Evolutionary conservation across 2,113 vertebrate species (phyloP), one percentile per base, ranked within the genome.

Genomic region (Potamarius usumacintae): DNA sequence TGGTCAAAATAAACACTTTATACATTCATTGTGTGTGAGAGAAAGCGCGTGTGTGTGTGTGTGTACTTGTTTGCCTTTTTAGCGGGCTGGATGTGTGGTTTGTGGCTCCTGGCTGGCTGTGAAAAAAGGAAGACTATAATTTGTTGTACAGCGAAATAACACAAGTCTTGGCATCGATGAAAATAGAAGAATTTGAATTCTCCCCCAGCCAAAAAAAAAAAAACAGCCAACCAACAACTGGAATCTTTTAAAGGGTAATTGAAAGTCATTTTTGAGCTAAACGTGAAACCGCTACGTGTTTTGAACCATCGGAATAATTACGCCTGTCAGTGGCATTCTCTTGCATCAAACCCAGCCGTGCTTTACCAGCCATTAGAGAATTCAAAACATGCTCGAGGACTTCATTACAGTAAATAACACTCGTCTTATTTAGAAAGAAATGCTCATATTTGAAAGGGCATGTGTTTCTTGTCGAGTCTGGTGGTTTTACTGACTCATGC

Each of bases 61-160:
- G 67, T 78, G 82, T 79, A 18, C 42, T 34, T 82, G 83, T 87
- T 82, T 87, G 85, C 60, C 48, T 86, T 65, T 89, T 85, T 87
- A 84, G 82, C 30, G 58, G 80, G 50, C 62, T 89, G 90, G 30
- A 58, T 69, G 34, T 89, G 88, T 91, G 82, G 71, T 88, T 81
- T 65, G 83, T 89, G 91, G 89, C 93, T 93, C 91, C 92, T 90
- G 89, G 89, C 89, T 91, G 91, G 90, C 91, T 91, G 92, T 87
- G 85, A 80, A 74, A 55, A 88, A 69, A 89, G 76, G 79, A 71
- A 90, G 84, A 88, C 90, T 88, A 85, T 89, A 90, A 90, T 91
- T 92, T 91, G 90, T 92, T 85, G 58, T 89, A 90, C 89, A 86
- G 25, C 25, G 69, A 91, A 82, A 83, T 63, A 83, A 90, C 57